phyloP scores from a whole-genome alignment of 2,888 invertebrate species.

The Abrostola triplasia region DNA sequence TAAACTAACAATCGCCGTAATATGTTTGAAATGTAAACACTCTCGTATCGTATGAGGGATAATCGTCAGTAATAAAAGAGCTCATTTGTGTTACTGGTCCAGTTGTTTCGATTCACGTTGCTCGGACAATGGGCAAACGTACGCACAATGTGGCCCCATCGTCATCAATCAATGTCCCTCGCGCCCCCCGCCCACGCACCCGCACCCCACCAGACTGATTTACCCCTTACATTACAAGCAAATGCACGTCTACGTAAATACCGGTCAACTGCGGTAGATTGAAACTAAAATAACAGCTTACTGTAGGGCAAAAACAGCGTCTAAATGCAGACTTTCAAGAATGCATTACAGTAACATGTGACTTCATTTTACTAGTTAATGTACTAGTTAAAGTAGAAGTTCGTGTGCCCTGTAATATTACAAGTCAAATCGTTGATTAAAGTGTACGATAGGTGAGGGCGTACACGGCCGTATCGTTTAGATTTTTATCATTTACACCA shows the following conservation, averaged over 20 bases:
- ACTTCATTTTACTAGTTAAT: slow-evolving; percentile 14
- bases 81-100: slow-evolving; percentile 73
- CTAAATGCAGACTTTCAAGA: slow-evolving; percentile 31
- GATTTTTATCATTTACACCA: slow-evolving; percentile 17
- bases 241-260: slow-evolving; percentile 61
- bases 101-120: slow-evolving; percentile 81
- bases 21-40: slow-evolving; percentile 55
- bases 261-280: slow-evolving; percentile 49
- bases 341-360: slow-evolving; percentile 31
- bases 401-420: slow-evolving; percentile 6
- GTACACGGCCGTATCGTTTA: slow-evolving; percentile 1
- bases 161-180: slow-evolving; percentile 81
- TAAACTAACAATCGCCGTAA: slow-evolving; percentile 19
- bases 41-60: slow-evolving; percentile 62
- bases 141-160: slow-evolving; percentile 76
- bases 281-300: slow-evolving; percentile 48
- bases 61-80: slow-evolving; percentile 74
- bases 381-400: slow-evolving; percentile 5
- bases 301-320: slow-evolving; percentile 29
- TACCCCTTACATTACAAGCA: slow-evolving; percentile 70
- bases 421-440: slow-evolving; percentile 18
- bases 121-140: slow-evolving; percentile 80
- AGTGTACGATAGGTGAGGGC: slow-evolving; percentile 8
- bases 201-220: slow-evolving; percentile 62
- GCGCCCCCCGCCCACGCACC: slow-evolving; percentile 61